These are phyloP conservation scores for Sphenopsis melanotis DNA, from an alignment of 2,797 vertebrate genomes.

Conservation along the genomic window DNA sequence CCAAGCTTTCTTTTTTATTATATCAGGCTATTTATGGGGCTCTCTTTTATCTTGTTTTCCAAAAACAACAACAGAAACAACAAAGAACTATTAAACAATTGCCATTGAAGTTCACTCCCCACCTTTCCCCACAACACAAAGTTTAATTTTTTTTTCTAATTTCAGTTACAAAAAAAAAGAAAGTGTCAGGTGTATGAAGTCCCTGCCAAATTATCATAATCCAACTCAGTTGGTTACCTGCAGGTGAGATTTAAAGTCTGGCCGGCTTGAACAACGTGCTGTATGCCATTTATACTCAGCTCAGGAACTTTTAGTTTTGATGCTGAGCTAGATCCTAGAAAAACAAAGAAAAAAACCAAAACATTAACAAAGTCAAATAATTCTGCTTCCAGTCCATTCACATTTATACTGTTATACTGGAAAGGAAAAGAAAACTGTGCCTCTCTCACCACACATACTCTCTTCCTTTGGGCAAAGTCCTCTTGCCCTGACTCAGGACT, in stretches of 20 bases:
- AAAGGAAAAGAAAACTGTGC: background rate
- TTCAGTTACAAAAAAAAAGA: background rate
- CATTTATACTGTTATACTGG: background rate
- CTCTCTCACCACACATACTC: background rate
- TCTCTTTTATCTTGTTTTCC: slow-evolving; percentile 57
- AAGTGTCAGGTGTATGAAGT: slow-evolving; percentile 3
- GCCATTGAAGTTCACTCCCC: slow-evolving; percentile 61
- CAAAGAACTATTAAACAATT: slow-evolving; percentile 51
- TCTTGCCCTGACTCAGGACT: background rate
- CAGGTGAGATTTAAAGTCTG: slow-evolving; percentile 87
- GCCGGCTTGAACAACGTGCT: slow-evolving; percentile 83
- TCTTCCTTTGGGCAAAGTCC: background rate
- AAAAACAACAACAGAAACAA: slow-evolving; percentile 60
- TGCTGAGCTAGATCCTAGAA: slow-evolving; percentile 81
- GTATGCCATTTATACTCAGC: slow-evolving; percentile 80
- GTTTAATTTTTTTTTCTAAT: background rate
- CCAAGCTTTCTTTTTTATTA: slow-evolving; percentile 51
- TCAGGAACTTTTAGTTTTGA: slow-evolving; percentile 83
- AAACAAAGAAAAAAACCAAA: slow-evolving; percentile 42
- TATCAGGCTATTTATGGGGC: slow-evolving; percentile 38
- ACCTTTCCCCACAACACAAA: slow-evolving; percentile 27
- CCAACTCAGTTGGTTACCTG: slow-evolving; percentile 80
- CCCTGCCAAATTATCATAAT: background rate
- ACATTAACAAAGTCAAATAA: slow-evolving; percentile 34
- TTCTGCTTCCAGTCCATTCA: background rate